Base-by-base conservation (phyloP, 1,140 invertebrate species). In the Papilio machaon region DNA sequence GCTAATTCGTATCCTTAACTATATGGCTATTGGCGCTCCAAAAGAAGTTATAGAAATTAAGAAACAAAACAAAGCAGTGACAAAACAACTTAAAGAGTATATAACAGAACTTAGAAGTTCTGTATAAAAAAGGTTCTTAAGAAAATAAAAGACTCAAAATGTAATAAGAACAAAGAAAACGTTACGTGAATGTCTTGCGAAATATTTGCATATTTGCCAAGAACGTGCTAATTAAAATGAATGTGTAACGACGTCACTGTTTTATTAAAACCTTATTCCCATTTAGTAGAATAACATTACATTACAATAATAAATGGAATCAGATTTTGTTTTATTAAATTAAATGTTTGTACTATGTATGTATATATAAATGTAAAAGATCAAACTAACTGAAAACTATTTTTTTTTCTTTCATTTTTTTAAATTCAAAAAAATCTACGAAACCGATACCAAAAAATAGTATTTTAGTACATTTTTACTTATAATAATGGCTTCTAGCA, bases 191-290 rank as follows among this genome's bases (percentile, higher is more conserved):
- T 4, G 60, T 64, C 60, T 64, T 64, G 10, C 60, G 19, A 30
- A 64, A 30, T 64, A 64, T 64, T 64, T 64, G 60, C 60, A 64
- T 64, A 64, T 64, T 64, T 64, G 60, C 60, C 60, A 64, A 64
- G 60, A 30, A 64, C 60, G 60, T 64, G 60, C 60, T 64, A 64
- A 64, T 64, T 64, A 64, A 64, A 64, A 64, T 19, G 60, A 64
- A 64, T 64, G 60, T 30, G 10, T 64, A 64, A 64, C 19, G 60
- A 64, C 23, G 60, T 64, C 60, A 64, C 23, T 30, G 23, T 64
- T 64, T 35, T 30, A 64, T 64, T 64, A 64, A 64, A 64, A 30
- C 19, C 19, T 64, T 64, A 64, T 64, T 64, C 60, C 30, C 2
- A 23, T 64, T 64, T 64, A 64, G 60, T 30, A 64, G 9, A 19